Evolutionary conservation across 2,888 invertebrate genomes (phyloP), one percentile per base, ranked within the genome.

Genomic region (Trimorus sp.): DNA sequence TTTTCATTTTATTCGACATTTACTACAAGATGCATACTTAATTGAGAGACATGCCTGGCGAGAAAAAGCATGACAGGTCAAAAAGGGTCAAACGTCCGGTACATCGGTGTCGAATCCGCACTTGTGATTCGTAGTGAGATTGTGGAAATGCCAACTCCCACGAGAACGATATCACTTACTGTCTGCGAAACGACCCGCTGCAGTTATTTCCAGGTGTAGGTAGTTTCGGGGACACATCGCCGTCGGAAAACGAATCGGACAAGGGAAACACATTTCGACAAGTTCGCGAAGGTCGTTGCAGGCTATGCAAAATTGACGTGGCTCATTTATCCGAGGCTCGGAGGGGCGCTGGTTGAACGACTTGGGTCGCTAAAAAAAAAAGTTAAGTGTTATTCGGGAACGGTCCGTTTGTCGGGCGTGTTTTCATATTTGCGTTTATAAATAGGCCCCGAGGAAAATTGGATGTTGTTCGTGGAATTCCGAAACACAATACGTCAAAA

Each of bases 191-290:
- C 68, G 68, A 78, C 70, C 82, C 42, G 40, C 62, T 9, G 76
- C 68, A 81, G 75, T 80, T 80, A 80, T 80, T 75, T 80, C 77
- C 73, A 62, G 69, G 74, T 77, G 68, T 58, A 73, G 70, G 77
- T 77, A 73, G 73, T 77, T 51, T 73, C 56, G 14, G 16, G 49
- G 59, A 58, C 63, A 73, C 77, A 73, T 81, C 63, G 65, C 51
- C 42, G 77, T 73, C 65, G 70, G 69, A 82, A 65, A 70, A 60
- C 78, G 69, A 26, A 66, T 79, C 76, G 71, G 79, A 82, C 75
- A 75, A 75, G 70, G 63, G 59, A 75, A 80, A 80, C 69, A 80
- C 70, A 26, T 75, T 75, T 71, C 42, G 62, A 58, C 58, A 71
- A 60, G 75, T 59, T 80, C 70, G 60, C 70, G 76, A 76, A 60